phyloP scores from a whole-genome alignment of 2,888 invertebrate species.

The Amitus sp. region DNA sequence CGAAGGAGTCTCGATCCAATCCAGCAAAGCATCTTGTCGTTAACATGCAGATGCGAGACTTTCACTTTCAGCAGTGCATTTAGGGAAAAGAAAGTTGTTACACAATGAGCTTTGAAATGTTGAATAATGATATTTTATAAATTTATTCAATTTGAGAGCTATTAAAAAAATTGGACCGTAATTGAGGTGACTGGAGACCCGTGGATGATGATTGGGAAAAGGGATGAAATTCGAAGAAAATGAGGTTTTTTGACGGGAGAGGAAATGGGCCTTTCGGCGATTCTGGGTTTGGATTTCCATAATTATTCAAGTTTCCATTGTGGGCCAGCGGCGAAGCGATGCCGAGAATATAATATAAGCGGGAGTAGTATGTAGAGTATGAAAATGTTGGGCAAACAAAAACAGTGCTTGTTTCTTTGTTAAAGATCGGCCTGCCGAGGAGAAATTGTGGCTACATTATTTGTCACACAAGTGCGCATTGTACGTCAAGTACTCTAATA shows the following conservation, averaged over 20 bases:
- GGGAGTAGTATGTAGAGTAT: not conserved
- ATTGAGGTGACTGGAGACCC: not conserved
- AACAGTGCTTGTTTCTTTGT: not conserved
- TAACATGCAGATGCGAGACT: constrained; percentile 25
- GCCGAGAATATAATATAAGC: not conserved
- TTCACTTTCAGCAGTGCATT: constrained; percentile 41
- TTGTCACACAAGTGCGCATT: not conserved
- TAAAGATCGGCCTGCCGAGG: not conserved
- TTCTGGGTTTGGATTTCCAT: not conserved
- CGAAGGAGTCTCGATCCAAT: not conserved
- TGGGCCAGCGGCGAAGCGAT: not conserved
- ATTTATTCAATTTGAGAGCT: constrained; percentile 2
- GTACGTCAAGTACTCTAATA: no score
- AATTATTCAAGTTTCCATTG: constrained; percentile 1
- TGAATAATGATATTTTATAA: constrained; percentile 26
- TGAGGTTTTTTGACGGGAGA: no score
- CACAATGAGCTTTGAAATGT: constrained; percentile 37
- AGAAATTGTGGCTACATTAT: constrained; percentile 4
- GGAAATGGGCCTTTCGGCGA: not conserved
- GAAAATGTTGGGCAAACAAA: not conserved
- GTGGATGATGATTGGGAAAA: no score
- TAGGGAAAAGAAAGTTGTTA: constrained; percentile 42
- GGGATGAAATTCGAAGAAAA: not conserved
- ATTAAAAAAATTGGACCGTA: not conserved
- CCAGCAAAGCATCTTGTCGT: no score